A percentile compares a stretch with the other conserved stretches of the same genome.
Conservation (phyloP, 2,113 vertebrate genomes). For the Thalassarche chlororhynchos region DNA sequence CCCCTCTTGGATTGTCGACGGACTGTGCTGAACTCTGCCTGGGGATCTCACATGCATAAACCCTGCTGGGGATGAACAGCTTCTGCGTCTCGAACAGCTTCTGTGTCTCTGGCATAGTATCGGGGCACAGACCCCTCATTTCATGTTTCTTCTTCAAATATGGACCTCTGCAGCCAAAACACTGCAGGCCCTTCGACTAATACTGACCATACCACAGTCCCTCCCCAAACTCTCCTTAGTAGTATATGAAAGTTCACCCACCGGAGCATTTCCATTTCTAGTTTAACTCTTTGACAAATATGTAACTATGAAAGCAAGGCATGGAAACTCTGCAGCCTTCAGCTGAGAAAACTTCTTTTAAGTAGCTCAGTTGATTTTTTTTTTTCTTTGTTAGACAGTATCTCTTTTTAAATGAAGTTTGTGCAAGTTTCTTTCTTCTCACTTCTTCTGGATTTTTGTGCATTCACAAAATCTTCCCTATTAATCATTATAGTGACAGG, state of each 20-base stretch:
- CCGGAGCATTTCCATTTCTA: neutral
- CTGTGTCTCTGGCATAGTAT: neutral
- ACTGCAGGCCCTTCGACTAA: neutral
- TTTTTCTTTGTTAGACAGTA: neutral
- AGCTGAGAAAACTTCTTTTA: neutral
- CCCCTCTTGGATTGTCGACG: neutral
- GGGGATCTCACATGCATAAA: neutral
- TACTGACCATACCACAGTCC: neutral
- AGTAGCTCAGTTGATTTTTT: neutral
- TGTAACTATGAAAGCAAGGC: neutral
- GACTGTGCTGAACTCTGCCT: neutral
- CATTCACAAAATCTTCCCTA: neutral
- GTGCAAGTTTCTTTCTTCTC: neutral
- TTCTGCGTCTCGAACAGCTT: neutral
- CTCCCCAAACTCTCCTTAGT: neutral
- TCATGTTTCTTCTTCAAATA: neutral
- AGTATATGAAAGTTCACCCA: neutral
- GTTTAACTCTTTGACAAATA: neutral
- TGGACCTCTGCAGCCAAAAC: neutral
- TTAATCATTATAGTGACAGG: neutral
- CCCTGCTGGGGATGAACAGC: neutral
- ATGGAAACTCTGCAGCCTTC: neutral
- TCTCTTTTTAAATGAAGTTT: neutral
- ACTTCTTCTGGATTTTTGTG: neutral
- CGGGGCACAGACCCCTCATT: neutral